phyloP scores from a whole-genome alignment of 2,797 vertebrate genomes.

The Clarias fuscus region DNA sequence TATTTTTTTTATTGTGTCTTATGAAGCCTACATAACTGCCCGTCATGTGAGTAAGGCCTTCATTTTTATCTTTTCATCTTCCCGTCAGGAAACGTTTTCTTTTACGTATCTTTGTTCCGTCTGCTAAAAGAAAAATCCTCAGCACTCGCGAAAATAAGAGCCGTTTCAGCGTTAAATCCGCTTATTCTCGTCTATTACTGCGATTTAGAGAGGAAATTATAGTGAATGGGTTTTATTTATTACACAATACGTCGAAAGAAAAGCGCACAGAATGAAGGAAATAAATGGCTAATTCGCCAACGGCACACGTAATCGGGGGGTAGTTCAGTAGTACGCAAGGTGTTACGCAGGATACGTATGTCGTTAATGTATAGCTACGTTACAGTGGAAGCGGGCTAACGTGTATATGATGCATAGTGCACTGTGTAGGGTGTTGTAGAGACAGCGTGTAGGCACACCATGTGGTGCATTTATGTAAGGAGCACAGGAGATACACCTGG shows the following conservation, averaged over 20 bases:
- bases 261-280: not conserved
- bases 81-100: not conserved
- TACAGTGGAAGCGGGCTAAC: too few relatives aligned
- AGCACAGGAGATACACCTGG: not conserved
- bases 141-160: not conserved
- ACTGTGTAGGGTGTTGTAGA: not conserved
- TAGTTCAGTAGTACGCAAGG: not conserved
- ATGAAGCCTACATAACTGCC: not conserved
- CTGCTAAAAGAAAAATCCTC: conserved; percentile 6
- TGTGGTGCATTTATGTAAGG: conserved; percentile 4
- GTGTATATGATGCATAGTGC: too few relatives aligned
- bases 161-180: not conserved
- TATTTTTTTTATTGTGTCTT: not conserved
- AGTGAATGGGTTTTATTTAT: not conserved
- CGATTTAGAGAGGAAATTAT: not conserved
- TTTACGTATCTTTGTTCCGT: not conserved
- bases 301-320: not conserved
- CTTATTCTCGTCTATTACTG: not conserved
- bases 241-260: not conserved
- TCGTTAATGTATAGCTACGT: not conserved
- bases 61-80: not conserved
- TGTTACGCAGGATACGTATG: not conserved
- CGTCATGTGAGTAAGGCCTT: conserved; percentile 35
- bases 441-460: not conserved
- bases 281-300: not conserved